These are phyloP conservation scores for Agapornis roseicollis DNA, from an alignment of 2,113 vertebrate genomes.

Conservation along the genomic window DNA sequence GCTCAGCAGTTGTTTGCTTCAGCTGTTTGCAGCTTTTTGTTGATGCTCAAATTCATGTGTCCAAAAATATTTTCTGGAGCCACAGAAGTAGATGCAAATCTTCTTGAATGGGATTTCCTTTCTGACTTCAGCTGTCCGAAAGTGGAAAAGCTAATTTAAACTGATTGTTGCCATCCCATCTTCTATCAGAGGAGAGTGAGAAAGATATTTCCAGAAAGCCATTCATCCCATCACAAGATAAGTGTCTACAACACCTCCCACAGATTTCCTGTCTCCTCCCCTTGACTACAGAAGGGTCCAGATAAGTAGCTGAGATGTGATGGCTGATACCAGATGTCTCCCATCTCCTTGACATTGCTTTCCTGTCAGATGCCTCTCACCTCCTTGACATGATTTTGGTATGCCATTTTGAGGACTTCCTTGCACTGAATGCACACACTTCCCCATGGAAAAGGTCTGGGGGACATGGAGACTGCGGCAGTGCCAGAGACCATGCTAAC, in stretches of 20 bases:
- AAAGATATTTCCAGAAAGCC: background rate
- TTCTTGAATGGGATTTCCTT: background rate
- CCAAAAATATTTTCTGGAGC: background rate
- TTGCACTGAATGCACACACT: background rate
- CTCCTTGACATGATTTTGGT: background rate
- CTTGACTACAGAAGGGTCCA: slow-evolving; percentile 3
- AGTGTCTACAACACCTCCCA: slow-evolving; percentile 42
- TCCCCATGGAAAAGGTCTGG: background rate
- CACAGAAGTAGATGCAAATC: background rate
- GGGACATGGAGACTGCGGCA: background rate
- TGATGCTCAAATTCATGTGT: background rate
- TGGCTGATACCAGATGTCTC: slow-evolving; percentile 49
- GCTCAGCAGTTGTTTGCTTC: background rate
- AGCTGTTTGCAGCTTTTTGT: background rate
- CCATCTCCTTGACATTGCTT: background rate
- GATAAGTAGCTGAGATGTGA: background rate
- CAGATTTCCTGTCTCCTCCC: slow-evolving; percentile 17
- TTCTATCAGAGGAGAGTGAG: background rate
- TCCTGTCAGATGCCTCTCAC: background rate
- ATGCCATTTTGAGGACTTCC: background rate
- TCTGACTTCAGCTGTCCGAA: background rate
- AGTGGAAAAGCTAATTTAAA: background rate
- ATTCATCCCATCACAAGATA: background rate
- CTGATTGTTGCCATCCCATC: background rate
- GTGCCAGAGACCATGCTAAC: background rate